These are phyloP conservation scores for Tangara arthus DNA, from an alignment of 2,797 vertebrate species.

Conservation along the genomic window DNA sequence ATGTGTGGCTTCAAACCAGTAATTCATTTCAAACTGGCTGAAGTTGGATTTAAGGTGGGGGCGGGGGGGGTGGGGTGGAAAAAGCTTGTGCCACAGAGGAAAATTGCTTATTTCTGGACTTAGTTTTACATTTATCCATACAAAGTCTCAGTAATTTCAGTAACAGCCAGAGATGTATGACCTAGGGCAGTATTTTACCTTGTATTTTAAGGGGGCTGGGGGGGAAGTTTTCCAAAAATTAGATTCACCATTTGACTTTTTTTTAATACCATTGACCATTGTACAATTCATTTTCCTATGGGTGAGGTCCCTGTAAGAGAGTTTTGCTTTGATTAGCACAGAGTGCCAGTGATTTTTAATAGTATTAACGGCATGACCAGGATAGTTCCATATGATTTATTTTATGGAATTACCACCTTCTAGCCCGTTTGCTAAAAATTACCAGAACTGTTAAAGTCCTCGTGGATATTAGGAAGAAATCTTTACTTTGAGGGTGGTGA, in stretches of 20 bases:
- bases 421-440: neutral
- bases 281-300: neutral
- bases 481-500: neutral
- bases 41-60: neutral
- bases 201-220: accelerated
- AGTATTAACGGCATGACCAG: neutral
- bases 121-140: neutral
- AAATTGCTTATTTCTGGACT: neutral
- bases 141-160: neutral
- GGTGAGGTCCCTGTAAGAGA: neutral
- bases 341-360: neutral
- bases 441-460: neutral
- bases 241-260: neutral
- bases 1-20: neutral
- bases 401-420: neutral
- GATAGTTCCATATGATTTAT: neutral
- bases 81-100: neutral
- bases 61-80: accelerated
- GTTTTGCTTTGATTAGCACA: neutral
- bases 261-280: neutral
- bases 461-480: neutral
- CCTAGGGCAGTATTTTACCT: neutral
- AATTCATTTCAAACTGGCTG: neutral
- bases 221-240: neutral
- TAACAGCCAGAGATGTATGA: neutral